phyloP scores from a whole-genome alignment of 2,888 invertebrate genomes.

The Nymphalis polychloros region DNA sequence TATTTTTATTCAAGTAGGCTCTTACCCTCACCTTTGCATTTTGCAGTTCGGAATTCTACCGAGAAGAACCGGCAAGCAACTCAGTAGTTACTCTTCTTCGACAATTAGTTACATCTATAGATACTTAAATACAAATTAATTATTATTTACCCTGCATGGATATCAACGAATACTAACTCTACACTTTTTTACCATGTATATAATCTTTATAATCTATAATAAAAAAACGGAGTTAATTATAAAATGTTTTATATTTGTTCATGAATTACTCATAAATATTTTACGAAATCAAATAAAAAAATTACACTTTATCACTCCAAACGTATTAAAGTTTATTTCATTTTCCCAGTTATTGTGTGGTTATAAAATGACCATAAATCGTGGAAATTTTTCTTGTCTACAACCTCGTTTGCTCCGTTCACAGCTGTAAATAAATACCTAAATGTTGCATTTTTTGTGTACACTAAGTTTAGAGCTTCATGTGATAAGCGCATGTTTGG shows the following conservation, averaged over 20 bases:
- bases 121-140: too few species aligned
- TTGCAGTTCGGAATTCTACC: too few species aligned
- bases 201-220: too few species aligned
- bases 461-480: not conserved
- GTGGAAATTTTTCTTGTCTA: conserved; percentile 29
- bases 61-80: too few species aligned
- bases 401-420: conserved; percentile 25
- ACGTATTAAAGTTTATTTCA: not conserved
- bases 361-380: conserved; percentile 9
- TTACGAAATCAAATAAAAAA: not conserved
- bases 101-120: too few species aligned
- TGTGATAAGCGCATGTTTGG: not conserved
- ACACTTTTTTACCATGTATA: too few species aligned
- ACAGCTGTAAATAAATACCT: conserved; percentile 21
- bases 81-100: too few species aligned
- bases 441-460: conserved; percentile 21
- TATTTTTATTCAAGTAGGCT: too few species aligned
- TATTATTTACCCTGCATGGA: too few species aligned
- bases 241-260: not conserved
- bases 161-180: too few species aligned
- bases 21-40: too few species aligned
- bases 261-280: not conserved
- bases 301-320: not conserved
- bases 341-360: not conserved
- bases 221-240: not conserved